Conservation (phyloP, 2,113 vertebrate species). For the Pseudonaja textilis region DNA sequence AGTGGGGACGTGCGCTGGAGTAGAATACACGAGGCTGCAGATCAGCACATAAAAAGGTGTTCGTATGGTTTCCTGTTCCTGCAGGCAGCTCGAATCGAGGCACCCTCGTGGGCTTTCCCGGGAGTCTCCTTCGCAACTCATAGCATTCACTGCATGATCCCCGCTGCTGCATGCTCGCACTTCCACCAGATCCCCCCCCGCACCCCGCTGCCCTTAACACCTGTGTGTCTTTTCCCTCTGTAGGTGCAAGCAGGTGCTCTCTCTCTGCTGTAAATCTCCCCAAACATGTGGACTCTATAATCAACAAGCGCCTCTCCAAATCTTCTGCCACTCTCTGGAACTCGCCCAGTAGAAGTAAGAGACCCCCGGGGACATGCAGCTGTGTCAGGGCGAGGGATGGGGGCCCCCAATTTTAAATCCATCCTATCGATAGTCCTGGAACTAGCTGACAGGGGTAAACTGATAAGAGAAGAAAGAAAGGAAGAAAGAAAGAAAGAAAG, state of each 20-base stretch:
- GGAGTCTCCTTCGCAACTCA: constrained; percentile 11
- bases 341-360: constrained; percentile 99
- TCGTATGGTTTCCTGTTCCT: background rate
- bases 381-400: background rate
- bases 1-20: background rate
- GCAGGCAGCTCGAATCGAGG: background rate
- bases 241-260: constrained; percentile 96
- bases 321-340: constrained; percentile 99
- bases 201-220: constrained; percentile 67
- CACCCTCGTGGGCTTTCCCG: background rate
- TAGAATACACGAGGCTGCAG: no score
- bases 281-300: constrained; percentile 98
- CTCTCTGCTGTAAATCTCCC: constrained; percentile 98
- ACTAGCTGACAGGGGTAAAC: background rate
- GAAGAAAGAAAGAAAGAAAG: background rate
- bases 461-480: background rate
- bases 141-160: background rate
- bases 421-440: background rate
- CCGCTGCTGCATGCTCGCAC: constrained; percentile 61
- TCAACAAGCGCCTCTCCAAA: constrained; percentile 99
- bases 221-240: constrained; percentile 81
- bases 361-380: constrained; percentile 63
- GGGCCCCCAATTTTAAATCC: background rate
- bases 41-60: background rate
- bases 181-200: background rate